Conservation (phyloP, 2,888 invertebrate genomes). For the Cactoblastis cactorum region DNA sequence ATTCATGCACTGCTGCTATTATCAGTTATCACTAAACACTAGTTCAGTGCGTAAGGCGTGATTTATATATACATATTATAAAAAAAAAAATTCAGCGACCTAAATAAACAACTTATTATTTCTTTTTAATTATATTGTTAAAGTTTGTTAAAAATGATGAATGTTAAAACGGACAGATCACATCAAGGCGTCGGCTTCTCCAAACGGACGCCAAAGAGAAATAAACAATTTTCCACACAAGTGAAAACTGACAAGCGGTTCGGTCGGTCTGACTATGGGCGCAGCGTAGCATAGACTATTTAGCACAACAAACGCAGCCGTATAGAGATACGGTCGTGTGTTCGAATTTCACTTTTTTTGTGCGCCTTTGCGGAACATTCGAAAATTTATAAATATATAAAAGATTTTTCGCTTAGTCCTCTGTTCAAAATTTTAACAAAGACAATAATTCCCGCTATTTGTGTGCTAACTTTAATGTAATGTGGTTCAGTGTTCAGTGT, state of each 20-base stretch:
- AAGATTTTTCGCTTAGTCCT: too few relatives aligned
- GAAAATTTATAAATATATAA: not conserved
- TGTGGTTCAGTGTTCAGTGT: conserved; percentile 8
- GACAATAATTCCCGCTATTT: not conserved
- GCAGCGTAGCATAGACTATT: not conserved
- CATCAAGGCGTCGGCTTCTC: too few relatives aligned
- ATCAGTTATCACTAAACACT: too few relatives aligned
- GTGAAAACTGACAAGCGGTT: conserved; percentile 9
- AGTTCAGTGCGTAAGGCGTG: too few relatives aligned
- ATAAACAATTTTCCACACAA: conserved; percentile 17
- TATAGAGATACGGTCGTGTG: not conserved
- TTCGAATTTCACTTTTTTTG: not conserved
- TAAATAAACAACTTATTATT: too few relatives aligned
- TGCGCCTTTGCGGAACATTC: not conserved
- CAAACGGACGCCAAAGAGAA: conserved; percentile 10
- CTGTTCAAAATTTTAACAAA: too few relatives aligned
- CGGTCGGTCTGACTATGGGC: not conserved
- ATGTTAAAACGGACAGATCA: too few relatives aligned
- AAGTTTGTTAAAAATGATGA: too few relatives aligned
- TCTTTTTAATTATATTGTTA: too few relatives aligned
- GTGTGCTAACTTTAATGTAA: not conserved
- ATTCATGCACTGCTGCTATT: too few relatives aligned
- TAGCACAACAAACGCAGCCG: not conserved
- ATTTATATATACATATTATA: too few relatives aligned
- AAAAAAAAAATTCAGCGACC: too few relatives aligned